Base-by-base conservation (phyloP, 2,797 vertebrate genomes). In the Sebastes dallii region DNA sequence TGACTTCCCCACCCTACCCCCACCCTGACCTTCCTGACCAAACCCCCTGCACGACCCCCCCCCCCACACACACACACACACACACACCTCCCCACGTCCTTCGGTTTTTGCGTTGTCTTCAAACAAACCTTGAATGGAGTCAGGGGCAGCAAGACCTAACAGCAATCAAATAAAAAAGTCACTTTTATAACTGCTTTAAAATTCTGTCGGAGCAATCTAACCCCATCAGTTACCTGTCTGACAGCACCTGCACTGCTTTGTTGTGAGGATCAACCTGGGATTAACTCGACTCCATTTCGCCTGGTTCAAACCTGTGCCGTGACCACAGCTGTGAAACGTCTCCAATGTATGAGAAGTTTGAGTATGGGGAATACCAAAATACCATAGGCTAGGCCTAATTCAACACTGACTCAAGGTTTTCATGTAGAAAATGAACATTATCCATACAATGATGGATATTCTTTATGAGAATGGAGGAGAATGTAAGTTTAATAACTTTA, bases 161-260 rank as follows among this genome's bases (percentile, higher is more conserved):
- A 84, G 74, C 79, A 84, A 75, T 83, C 86, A 91, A 76, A 89
- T 91, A 87, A 91, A 82, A 42, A 89, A 77, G 65, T 68, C 66
- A 18, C 77, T 89, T 94, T 94, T 94, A 94, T 88, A 89, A 88
- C 90, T 79, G 77, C 85, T 79, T 92, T 90, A 89, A 90, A 86
- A 66, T 80, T 60, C 24, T 22, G 68, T 66, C 32, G 24, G 50
- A 66, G 29, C 58, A 88, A 89, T 87, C 66, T 79, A 60, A 54
- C 72, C 52, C 54, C 77, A 88, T 86, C 81, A 74, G 32, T 85
- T 80, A 87, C 80, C 76, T 76, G 52, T 61, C 54, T 75, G 80
- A 66, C 65, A 68, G 24, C 79, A 85, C 76, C 86, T 72, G 68
- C n/a, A 22, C 30, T 2, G 66, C 76, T 75, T 25, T 50, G 55